Percentiles rank a stretch among this genome's conserved stretches.
These are phyloP conservation scores for Hydrocynus forskahlii DNA, from an alignment of 2,797 vertebrate species.

Conservation along the genomic window DNA sequence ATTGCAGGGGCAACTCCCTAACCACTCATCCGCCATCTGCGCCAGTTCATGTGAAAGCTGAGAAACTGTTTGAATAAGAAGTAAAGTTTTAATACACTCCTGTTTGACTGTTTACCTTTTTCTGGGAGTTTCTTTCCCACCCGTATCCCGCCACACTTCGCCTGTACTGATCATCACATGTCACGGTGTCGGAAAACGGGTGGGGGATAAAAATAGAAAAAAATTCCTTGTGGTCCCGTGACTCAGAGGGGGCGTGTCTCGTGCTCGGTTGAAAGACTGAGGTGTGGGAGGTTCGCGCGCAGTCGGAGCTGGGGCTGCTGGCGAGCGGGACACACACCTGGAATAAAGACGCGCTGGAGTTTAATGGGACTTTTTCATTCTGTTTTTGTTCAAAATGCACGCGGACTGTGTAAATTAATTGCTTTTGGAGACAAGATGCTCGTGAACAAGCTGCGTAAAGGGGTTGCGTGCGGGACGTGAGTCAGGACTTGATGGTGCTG, in stretches of 20 bases:
- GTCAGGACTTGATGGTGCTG: not conserved
- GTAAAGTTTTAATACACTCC: too few species aligned
- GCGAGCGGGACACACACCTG: too few species aligned
- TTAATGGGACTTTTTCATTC: not conserved
- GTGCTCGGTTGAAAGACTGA: not conserved
- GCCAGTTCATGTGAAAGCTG: too few species aligned
- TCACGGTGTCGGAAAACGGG: not conserved
- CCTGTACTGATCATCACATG: not conserved
- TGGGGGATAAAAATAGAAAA: not conserved
- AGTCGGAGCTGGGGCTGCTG: not conserved
- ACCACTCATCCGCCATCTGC: too few species aligned
- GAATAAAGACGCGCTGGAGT: not conserved
- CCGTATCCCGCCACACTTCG: too few species aligned
- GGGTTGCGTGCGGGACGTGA: not conserved
- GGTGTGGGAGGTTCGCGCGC: not conserved
- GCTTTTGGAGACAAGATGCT: not conserved
- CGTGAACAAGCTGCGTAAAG: not conserved
- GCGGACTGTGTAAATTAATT: not conserved
- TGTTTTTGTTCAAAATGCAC: not conserved
- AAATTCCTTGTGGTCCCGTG: not conserved
- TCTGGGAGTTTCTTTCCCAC: too few species aligned
- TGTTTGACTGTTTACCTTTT: too few species aligned
- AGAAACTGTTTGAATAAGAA: too few species aligned
- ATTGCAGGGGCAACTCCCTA: too few species aligned
- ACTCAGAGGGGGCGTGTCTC: not conserved